Evolutionary conservation across 2,888 invertebrate genomes (phyloP), one percentile per base, ranked within the genome.

Genomic region (Drosophila crucigera): DNA sequence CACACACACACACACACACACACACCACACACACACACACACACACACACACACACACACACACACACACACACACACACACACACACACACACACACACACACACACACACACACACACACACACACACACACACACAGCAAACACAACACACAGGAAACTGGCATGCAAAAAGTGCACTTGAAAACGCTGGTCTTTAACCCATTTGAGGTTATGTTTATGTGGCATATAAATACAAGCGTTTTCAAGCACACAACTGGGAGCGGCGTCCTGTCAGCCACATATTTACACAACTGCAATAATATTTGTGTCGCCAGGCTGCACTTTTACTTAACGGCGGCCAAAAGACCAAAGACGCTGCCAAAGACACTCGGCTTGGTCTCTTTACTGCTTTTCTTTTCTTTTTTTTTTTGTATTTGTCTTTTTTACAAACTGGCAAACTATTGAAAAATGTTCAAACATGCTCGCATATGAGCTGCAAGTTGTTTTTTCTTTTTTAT

Each of bases 281-380:
- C 75, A 70, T 88, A 81, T 80, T 84, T 87, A 82, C 82, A 80
- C 85, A 85, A 85, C 84, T 85, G 85, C 87, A 85, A 85, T 85
- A 85, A 84, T 87, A 85, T 86, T 88, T 83, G 81, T 71, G 77
- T 78, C 71, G 71, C 70, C 70, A 37, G 70, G 71, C 78, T 67
- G 77, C 78, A 77, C 63, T 77, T 77, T 78, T 78, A 50, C 54
- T 70, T 58, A 66, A 54, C 59, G 59, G 50, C 76, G 54, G 76
- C 49, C 72, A 73, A 72, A 76, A 62, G 76, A 68, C 68, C 63
- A 67, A 76, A 65, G 65, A 61, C 68, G 69, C 55, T 60, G 64
- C 61, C 55, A 28, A 39, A 54, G 49, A 59, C 49, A 64, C 73
- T 31, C 67, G 75, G 35, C 68, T 71, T 52, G 47, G 54, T 68